Base-by-base conservation (phyloP, 1,140 invertebrate species). In the Aphelenchoides fujianensis region DNA sequence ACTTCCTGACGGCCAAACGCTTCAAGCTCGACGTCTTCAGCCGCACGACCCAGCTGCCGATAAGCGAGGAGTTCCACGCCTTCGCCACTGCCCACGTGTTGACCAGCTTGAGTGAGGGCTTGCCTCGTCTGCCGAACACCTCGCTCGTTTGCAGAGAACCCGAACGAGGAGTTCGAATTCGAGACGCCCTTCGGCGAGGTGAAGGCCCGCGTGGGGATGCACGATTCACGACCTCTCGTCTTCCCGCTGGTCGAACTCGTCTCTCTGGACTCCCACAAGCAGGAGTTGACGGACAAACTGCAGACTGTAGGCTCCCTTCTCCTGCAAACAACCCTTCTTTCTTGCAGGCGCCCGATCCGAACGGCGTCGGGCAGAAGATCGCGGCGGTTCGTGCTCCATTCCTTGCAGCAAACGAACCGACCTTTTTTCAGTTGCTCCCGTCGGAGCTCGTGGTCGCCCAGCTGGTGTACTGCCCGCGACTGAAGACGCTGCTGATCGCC, bases 141-240 rank as follows among this genome's bases (percentile, higher is more conserved):
- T n/a, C n/a, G n/a, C n/a, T 48, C 23, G 12, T 23, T 48, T 48
- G 12, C 19, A 59, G 19, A 19, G 55, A 59, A 59, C 19, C 55
- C 55, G 23, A 59, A 59, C 19, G 55, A 59, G 23, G 55, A 59
- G 55, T 59, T 59, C 19, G 55, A 59, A 23, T 59, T 59, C 23
- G 5, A 5, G 7, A 59, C 55, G 5, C 5, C 5, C 23, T 7
- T 59, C 19, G 55, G 55, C 5, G 55, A 5, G 12, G 19, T 59
- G 5, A 59, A 59, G 34, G 55, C 5, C 5, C 55, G 19, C 5
- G 55, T 59, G 12, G 55, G 5, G 7, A 59, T 30, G 34, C 55
- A 59, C 55, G 55, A 59, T 7, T 59, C 34, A 7, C 12, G 5
- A 30, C 28, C 5, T 7, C 7, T 59, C 12, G 23, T 19, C 12